phyloP scores from a whole-genome alignment of 2,888 invertebrate species.

The Ennomos erosarius region DNA sequence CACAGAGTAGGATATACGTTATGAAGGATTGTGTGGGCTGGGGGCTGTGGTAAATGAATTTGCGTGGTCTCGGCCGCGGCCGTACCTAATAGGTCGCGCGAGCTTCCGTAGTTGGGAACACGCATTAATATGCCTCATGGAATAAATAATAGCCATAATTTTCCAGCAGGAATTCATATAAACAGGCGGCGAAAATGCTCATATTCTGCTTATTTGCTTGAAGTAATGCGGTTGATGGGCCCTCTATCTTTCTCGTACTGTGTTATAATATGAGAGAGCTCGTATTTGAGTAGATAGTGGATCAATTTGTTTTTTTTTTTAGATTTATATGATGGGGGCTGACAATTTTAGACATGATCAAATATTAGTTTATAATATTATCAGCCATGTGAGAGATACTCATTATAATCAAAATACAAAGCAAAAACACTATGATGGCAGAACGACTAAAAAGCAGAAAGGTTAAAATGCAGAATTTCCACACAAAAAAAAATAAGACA shows the following conservation, averaged over 20 bases:
- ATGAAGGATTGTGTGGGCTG: conserved; percentile 22
- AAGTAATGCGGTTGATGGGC: conserved; percentile 33
- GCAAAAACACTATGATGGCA: too few relatives aligned
- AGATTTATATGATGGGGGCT: conserved; percentile 1
- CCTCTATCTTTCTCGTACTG: conserved; percentile 30
- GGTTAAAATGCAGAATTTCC: too few relatives aligned
- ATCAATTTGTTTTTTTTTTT: conserved; percentile 13
- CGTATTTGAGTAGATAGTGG: conserved; percentile 23
- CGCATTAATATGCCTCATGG: conserved; percentile 51
- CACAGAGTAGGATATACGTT: conserved; percentile 3
- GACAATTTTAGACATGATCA: conserved; percentile 1
- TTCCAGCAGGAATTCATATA: conserved; percentile 51
- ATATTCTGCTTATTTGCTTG: conserved; percentile 43
- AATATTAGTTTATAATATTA: too few relatives aligned
- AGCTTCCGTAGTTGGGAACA: conserved; percentile 43
- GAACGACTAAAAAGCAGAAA: too few relatives aligned
- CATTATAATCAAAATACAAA: too few relatives aligned
- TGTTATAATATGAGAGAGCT: neutral
- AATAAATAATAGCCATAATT: conserved; percentile 51
- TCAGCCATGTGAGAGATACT: too few relatives aligned
- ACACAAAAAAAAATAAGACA: too few relatives aligned
- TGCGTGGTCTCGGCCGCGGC: conserved; percentile 33
- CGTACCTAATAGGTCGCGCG: conserved; percentile 46
- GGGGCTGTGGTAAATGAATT: conserved; percentile 39
- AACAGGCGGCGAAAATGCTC: conserved; percentile 41